Conservation (phyloP, 2,888 invertebrate genomes). For the Zygothrica quintamaculata region DNA sequence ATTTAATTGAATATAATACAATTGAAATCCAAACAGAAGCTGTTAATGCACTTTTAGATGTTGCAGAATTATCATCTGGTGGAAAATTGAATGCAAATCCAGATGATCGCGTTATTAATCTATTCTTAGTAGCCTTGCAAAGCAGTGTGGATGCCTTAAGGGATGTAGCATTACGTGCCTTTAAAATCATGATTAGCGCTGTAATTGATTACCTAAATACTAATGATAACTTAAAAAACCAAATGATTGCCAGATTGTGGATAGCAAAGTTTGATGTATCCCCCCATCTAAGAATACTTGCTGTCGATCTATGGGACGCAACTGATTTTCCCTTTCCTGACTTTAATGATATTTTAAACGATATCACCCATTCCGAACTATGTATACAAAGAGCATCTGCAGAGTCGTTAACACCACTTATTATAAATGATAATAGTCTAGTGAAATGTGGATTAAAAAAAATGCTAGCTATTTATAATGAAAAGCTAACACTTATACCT, state of each 20-base stretch:
- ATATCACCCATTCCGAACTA: conserved; percentile 92
- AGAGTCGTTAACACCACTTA: conserved; percentile 89
- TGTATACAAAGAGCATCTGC: conserved; percentile 94
- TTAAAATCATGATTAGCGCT: conserved; percentile 87
- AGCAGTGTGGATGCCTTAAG: conserved; percentile 89
- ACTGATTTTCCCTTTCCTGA: conserved; percentile 86
- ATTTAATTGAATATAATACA: conserved; percentile 90
- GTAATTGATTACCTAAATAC: conserved; percentile 85
- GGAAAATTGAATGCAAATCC: conserved; percentile 87
- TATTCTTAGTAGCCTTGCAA: conserved; percentile 91
- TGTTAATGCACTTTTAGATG: conserved; percentile 91
- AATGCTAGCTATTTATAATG: conserved; percentile 90
- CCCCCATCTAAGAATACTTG: conserved; percentile 89
- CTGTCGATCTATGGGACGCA: conserved; percentile 87
- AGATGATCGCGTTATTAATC: conserved; percentile 89
- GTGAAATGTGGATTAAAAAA: conserved; percentile 87
- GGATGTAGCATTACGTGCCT: conserved; percentile 91
- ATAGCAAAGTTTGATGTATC: conserved; percentile 92
- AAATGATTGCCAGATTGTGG: conserved; percentile 91
- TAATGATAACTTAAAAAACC: conserved; percentile 83
- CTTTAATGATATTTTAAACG: conserved; percentile 85
- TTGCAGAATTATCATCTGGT: conserved; percentile 90
- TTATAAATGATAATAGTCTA: conserved; percentile 86
- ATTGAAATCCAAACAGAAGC: conserved; percentile 92
- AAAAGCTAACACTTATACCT: conserved; percentile 92